Percentiles rank a stretch among this genome's conserved stretches.
These are phyloP conservation scores for Stratiomys singularior DNA, from an alignment of 2,888 invertebrate genomes.

Conservation along the genomic window DNA sequence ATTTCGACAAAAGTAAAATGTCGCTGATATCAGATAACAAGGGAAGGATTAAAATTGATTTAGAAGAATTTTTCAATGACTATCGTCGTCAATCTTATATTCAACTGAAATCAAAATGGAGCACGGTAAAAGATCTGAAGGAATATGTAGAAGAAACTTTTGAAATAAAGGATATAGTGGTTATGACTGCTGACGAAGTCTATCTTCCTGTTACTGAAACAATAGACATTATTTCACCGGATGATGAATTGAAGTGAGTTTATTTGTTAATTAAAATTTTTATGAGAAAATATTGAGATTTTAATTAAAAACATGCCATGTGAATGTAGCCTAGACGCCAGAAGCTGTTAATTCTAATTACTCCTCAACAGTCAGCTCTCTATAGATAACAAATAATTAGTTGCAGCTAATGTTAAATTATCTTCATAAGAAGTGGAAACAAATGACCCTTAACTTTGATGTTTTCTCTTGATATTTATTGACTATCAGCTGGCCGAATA, in stretches of 20 bases:
- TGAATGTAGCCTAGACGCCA: no score
- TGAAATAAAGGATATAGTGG: not conserved
- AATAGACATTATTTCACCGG: not conserved
- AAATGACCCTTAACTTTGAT: no score
- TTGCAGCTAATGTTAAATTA: no score
- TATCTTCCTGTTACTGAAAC: conserved; percentile 15
- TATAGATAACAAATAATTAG: no score
- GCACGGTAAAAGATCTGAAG: conserved; percentile 34
- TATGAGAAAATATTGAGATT: no score
- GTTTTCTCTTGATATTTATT: no score
- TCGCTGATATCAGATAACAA: not conserved
- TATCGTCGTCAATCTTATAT: conserved; percentile 30
- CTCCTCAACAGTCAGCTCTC: no score
- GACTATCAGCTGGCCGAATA: no score
- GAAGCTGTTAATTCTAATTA: no score
- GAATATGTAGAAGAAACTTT: conserved; percentile 29
- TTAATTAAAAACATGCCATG: no score
- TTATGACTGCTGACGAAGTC: conserved; percentile 32
- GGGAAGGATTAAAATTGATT: conserved; percentile 24
- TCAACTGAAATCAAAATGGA: conserved; percentile 17
- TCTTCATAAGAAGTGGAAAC: no score
- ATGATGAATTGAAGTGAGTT: conserved; percentile 38
- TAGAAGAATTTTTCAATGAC: conserved; percentile 17
- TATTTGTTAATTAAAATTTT: not conserved
- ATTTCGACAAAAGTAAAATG: not conserved